A percentile compares a stretch with the other conserved stretches of the same genome.
Evolutionary conservation across 2,888 invertebrate genomes (phyloP).

Genomic region (Hoplodrina blanda): DNA sequence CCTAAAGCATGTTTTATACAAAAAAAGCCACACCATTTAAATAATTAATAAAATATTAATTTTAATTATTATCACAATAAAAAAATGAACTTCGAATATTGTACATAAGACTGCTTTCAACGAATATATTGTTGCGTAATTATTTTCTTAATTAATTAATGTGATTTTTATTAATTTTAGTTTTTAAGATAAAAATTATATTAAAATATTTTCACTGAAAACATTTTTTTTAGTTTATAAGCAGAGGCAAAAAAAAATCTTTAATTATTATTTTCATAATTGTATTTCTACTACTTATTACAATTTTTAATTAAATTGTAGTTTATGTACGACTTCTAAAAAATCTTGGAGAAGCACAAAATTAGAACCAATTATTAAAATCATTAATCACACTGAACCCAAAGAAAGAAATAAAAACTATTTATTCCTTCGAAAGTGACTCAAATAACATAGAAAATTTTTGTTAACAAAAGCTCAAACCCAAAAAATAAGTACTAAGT

Average conservation of each 20-base stretch:
- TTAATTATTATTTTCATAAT: not conserved
- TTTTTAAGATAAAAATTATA: not conserved
- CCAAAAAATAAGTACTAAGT: no score
- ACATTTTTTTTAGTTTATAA: not conserved
- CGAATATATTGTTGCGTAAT: slow-evolving; percentile 50
- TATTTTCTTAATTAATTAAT: slow-evolving; percentile 28
- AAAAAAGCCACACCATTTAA: not conserved
- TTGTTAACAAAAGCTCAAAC: no score
- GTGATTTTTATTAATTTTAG: slow-evolving; percentile 37
- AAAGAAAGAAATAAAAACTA: no score
- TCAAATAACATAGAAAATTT: no score
- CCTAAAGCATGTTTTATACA: not conserved
- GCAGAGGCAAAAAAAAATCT: not conserved
- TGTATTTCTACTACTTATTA: slow-evolving; percentile 49
- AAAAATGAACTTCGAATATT: slow-evolving; percentile 32
- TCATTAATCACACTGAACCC: not conserved
- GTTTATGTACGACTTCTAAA: slow-evolving; percentile 48
- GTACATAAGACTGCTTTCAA: slow-evolving; percentile 71
- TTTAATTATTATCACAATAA: not conserved
- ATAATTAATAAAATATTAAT: not conserved
- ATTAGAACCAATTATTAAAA: slow-evolving; percentile 15
- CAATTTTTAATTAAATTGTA: slow-evolving; percentile 62
- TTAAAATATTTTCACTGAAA: slow-evolving; percentile 32
- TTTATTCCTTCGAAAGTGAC: no score
- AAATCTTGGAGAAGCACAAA: slow-evolving; percentile 8